phyloP scores from a whole-genome alignment of 2,113 vertebrate genomes.

The Sprattus sprattus region DNA sequence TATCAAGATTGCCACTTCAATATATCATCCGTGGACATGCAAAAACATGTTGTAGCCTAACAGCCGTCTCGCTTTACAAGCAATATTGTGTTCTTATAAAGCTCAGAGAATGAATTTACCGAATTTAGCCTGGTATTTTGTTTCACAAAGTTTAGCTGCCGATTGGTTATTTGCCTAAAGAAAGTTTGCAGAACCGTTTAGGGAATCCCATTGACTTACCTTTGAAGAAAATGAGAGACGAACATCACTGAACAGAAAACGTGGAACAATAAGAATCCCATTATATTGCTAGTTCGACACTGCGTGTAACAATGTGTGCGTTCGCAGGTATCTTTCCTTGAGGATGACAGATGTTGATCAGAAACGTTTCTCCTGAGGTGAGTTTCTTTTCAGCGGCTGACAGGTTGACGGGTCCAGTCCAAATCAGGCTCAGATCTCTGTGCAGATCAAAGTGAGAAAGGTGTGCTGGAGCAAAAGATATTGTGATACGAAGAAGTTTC shows the following conservation, averaged over 20 bases:
- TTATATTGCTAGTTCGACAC: constrained; percentile 46
- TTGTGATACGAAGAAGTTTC: constrained; percentile 54
- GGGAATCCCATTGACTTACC: constrained; percentile 58
- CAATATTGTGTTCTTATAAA: neutral
- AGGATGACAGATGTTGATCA: constrained; percentile 34
- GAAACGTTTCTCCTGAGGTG: constrained; percentile 18
- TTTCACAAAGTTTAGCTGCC: neutral
- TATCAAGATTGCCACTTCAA: neutral
- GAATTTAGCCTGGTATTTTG: neutral
- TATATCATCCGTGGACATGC: constrained; percentile 13
- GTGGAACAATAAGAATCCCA: constrained; percentile 63
- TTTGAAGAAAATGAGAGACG: constrained; percentile 63
- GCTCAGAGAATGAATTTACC: neutral
- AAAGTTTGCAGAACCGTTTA: neutral
- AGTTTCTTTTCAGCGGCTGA: constrained; percentile 27
- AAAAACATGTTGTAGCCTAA: constrained; percentile 12
- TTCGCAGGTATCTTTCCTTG: constrained; percentile 46
- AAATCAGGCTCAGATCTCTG: constrained; percentile 29
- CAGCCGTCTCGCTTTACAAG: neutral
- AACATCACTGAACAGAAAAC: constrained; percentile 60
- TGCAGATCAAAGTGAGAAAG: constrained; percentile 17
- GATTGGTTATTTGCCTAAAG: neutral
- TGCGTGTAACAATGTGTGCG: constrained; percentile 17
- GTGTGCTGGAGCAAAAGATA: constrained; percentile 29
- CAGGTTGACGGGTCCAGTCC: constrained; percentile 34